Evolutionary conservation across 2,888 invertebrate species (phyloP), one percentile per base, ranked within the genome.

Genomic region (Synanthedon andrenaeformis): DNA sequence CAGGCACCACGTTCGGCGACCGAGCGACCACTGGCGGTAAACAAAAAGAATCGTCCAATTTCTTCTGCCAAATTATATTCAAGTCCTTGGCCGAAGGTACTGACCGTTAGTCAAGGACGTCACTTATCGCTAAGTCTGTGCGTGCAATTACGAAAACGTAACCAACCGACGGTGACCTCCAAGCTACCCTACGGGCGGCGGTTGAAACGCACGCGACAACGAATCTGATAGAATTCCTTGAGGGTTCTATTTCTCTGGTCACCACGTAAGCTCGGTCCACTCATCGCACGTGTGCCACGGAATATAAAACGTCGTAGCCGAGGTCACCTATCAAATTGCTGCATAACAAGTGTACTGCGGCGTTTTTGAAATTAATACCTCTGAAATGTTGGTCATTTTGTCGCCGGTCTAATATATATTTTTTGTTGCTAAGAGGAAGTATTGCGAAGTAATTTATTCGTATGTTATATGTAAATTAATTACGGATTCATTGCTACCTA

Each of bases 271-370:
- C 60, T 66, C 65, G 56, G 65, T 57, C 66, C 61, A 64, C 62
- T 64, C 61, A 69, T 65, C 65, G 65, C 72, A 76, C 72, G 73
- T 76, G 74, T 74, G 65, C 62, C 59, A 55, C 58, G 59, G 58
- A 68, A 60, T 62, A 66, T 66, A 68, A 69, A 64, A 66, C 69
- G 68, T 68, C 67, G 67, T 65, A 62, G 58, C 61, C 82, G 82
- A 85, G 86, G 85, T 78, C 86, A 77, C 63, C 72, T 78, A 71
- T 78, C 69, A 78, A 79, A 80, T 82, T 81, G 74, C 84, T 85
- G 86, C 86, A 87, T 85, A 80, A 74, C 74, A 76, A 80, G 76
- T 74, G 65, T 72, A 85, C 80, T 84, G 85, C 86, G 84, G 85
- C 72, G 79, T 82, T 82, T 76, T 69, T 76, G 72, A 77, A 76